Evolutionary conservation across 2,797 vertebrate genomes (phyloP).

Genomic region (Syncerus caffer): DNA sequence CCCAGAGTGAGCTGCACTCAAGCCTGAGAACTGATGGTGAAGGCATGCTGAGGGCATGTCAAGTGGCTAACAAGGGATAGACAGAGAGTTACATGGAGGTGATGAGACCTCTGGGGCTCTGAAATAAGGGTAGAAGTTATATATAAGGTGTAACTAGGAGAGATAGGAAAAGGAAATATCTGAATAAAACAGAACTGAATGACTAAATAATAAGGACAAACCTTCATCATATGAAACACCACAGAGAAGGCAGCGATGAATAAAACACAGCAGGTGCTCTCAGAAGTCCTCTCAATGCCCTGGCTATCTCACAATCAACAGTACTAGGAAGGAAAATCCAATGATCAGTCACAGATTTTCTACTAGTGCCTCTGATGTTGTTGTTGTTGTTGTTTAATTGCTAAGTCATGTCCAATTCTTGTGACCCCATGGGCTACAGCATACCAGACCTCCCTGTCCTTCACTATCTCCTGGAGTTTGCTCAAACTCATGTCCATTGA

Average conservation of each 20-base stretch:
- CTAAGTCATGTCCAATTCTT: neutral
- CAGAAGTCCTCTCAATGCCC: neutral
- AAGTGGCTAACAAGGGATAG: neutral
- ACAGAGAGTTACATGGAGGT: neutral
- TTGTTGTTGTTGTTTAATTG: neutral
- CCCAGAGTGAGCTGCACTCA: neutral
- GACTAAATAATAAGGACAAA: neutral
- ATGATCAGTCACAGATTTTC: neutral
- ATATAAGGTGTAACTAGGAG: neutral
- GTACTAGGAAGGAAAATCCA: neutral
- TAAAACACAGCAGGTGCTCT: neutral
- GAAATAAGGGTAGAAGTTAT: neutral
- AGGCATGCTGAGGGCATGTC: neutral
- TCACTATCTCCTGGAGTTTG: neutral
- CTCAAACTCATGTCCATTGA: neutral
- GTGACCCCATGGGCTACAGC: neutral
- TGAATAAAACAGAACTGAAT: neutral
- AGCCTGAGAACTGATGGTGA: neutral
- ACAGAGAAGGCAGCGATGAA: neutral
- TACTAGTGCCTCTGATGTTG: neutral
- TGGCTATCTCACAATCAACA: neutral
- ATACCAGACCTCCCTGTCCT: neutral
- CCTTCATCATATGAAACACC: neutral
- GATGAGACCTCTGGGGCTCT: neutral
- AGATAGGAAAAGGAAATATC: neutral